Base-by-base conservation (phyloP, 1,140 invertebrate species). In the Cyclina sinensis region DNA sequence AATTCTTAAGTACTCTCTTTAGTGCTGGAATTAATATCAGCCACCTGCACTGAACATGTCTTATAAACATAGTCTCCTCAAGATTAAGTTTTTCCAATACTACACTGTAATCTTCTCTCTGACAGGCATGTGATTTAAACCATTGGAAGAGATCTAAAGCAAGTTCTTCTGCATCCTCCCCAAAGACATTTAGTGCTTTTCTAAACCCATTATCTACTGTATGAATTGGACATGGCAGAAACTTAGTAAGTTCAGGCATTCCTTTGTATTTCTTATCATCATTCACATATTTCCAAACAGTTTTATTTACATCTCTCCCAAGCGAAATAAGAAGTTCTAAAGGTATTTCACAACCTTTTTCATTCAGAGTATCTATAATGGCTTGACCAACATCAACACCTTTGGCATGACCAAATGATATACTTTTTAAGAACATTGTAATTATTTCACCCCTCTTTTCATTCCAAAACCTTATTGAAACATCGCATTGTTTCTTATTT, bases 271-370 rank as follows among this genome's bases (percentile, higher is more conserved):
- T 91, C 80, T 91, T 18, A 37, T 88, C 70, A 32, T 91, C 80
- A 92, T 93, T 92, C 14, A 94, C 14, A 30, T 78, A 39, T 32
- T 59, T 81, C 57, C 84, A 91, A 3, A 94, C 83, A 24, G 84
- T 92, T 79, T 94, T 94, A 70, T 91, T 94, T 0, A 94, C 90
- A 83, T 93, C 92, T 80, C 43, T 74, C 35, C 90, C 91, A 21
- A 94, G 46, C 88, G 89, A 91, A 24, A 91, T n/a, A 30, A 92
- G 35, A 48, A 78, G 43, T 68, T 76, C 79, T 21, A 86, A 30
- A 68, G 59, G 62, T 12, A 89, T 21, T 51, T 86, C 21, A 74
- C 27, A 89, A 24, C 35, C 81, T 2, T 54, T 48, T 21, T 88
- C 73, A 65, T 74, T 46, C 39, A 90, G n/a, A 51, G 83, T 85